phyloP scores from a whole-genome alignment of 2,113 vertebrate genomes.

The Halcyon malimbica region DNA sequence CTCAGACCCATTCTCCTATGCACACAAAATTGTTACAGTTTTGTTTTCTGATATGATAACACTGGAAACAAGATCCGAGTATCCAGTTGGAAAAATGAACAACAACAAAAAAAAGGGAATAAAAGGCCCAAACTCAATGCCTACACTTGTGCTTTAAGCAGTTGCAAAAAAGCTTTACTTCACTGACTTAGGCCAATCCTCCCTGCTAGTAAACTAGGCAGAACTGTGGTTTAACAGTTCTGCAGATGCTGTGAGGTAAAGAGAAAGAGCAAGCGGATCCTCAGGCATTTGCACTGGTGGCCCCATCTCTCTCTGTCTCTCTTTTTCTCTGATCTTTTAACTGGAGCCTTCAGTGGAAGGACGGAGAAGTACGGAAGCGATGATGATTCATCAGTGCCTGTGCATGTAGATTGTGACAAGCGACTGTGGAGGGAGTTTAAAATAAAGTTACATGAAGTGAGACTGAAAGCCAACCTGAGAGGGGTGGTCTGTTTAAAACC shows the following conservation, averaged over 20 bases:
- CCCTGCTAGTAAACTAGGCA: conserved; percentile 11
- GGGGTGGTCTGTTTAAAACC: not conserved
- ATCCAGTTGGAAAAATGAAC: not conserved
- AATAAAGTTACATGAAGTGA: not conserved
- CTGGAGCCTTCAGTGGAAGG: not conserved
- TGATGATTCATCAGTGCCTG: not conserved
- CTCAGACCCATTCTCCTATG: not conserved
- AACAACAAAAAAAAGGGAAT: fast-evolving
- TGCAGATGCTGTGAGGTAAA: conserved; percentile 28
- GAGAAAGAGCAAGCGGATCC: not conserved
- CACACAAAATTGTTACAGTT: not conserved
- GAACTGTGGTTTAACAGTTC: conserved; percentile 63
- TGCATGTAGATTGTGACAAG: not conserved
- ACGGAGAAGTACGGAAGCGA: not conserved
- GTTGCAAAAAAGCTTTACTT: not conserved
- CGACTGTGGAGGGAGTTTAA: not conserved
- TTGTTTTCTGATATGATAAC: not conserved
- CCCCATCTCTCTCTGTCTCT: not conserved
- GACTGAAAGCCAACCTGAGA: not conserved
- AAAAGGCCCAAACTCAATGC: not conserved
- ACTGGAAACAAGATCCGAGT: not conserved
- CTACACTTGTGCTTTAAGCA: not conserved
- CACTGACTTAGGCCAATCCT: not conserved
- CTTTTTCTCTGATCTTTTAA: not conserved
- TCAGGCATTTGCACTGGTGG: fast-evolving